phyloP scores from a whole-genome alignment of 2,888 invertebrate genomes.

The Calliphora vomitoria region DNA sequence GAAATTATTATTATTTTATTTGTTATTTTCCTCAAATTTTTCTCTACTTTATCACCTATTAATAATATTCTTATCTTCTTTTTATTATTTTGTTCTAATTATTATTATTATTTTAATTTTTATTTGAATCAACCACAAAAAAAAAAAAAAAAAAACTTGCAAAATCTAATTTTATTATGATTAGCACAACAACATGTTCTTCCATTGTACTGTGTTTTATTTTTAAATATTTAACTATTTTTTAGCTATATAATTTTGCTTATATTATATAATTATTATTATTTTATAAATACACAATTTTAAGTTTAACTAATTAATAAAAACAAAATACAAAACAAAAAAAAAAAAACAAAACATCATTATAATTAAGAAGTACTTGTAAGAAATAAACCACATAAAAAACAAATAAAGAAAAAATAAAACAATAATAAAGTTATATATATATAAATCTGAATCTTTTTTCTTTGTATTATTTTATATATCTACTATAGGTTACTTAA shows the following conservation, averaged over 20 bases:
- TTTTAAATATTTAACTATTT: conserved; percentile 61
- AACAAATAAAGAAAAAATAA: conserved; percentile 33
- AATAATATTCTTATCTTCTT: neutral
- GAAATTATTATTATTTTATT: conserved; percentile 6
- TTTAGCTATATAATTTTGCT: conserved; percentile 61
- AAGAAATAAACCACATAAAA: conserved; percentile 21
- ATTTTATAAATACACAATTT: conserved; percentile 49
- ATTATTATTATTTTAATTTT: conserved; percentile 11
- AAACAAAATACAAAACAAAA: conserved; percentile 5
- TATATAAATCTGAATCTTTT: neutral
- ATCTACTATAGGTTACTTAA: no score
- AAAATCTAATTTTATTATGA: conserved; percentile 67
- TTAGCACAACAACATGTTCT: conserved; percentile 72
- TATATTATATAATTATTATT: conserved; percentile 47
- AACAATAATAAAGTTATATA: conserved; percentile 50
- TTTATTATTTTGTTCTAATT: neutral
- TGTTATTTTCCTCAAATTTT: neutral
- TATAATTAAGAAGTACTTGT: conserved; percentile 47
- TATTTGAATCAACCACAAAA: conserved; percentile 22
- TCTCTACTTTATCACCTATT: neutral
- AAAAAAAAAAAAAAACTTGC: conserved; percentile 64
- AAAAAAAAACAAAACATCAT: no score
- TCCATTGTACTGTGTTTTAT: conserved; percentile 73
- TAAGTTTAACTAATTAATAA: conserved; percentile 41
- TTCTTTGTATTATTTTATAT: no score